A percentile compares a stretch with the other conserved stretches of the same genome.
These are phyloP conservation scores for Artemia franciscana DNA, from an alignment of 1,140 invertebrate species.

Conservation along the genomic window DNA sequence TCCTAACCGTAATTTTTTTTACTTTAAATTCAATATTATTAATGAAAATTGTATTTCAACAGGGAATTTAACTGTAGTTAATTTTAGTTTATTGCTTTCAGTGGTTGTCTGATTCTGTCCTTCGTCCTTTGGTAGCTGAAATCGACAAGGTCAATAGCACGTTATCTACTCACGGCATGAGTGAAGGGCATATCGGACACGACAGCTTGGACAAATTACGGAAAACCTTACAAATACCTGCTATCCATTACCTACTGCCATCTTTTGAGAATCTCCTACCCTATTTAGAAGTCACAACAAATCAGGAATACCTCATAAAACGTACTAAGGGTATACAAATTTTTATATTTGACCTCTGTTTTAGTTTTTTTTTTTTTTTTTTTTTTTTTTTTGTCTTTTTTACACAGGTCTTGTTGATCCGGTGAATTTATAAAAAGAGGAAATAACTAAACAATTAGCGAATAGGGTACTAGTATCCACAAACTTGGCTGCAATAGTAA, in stretches of 20 bases:
- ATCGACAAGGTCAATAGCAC: conserved; percentile 39
- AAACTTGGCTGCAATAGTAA: too few relatives aligned
- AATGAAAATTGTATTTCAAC: too few relatives aligned
- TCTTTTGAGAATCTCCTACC: conserved; percentile 40
- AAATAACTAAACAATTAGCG: too few relatives aligned
- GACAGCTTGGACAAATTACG: conserved; percentile 39
- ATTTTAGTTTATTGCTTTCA: conserved; percentile 19
- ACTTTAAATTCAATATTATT: too few relatives aligned
- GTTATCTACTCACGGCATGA: conserved; percentile 36
- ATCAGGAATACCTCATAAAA: conserved; percentile 58
- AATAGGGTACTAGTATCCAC: too few relatives aligned
- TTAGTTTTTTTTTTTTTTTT: too few relatives aligned
- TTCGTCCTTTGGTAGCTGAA: conserved; percentile 38
- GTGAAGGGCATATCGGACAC: conserved; percentile 33
- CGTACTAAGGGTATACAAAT: conserved; percentile 32
- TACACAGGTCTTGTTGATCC: too few relatives aligned
- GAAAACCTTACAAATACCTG: conserved; percentile 24
- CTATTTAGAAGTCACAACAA: conserved; percentile 47
- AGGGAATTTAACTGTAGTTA: too few relatives aligned
- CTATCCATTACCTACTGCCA: conserved; percentile 35
- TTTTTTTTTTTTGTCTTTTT: too few relatives aligned
- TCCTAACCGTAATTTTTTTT: too few relatives aligned
- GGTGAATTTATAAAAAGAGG: too few relatives aligned
- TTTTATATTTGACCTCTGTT: too few relatives aligned
- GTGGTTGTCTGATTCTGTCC: conserved; percentile 55